These are phyloP conservation scores for Coenobita brevimanus DNA, from an alignment of 1,140 invertebrate species.

Conservation along the genomic window DNA sequence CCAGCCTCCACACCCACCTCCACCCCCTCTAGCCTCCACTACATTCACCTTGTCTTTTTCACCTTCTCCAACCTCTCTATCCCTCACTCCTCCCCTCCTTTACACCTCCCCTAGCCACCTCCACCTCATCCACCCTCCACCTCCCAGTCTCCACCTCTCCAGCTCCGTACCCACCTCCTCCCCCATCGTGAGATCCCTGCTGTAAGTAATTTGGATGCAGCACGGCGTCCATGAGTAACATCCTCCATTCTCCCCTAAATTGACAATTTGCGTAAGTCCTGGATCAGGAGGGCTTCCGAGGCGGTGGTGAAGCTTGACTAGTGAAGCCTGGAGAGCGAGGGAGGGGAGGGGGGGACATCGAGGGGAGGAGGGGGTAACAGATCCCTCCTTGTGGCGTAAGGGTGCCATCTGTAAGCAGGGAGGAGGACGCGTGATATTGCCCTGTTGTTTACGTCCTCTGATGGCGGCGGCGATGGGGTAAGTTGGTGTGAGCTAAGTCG, in stretches of 20 bases:
- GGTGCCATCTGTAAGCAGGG: slow-evolving; percentile 34
- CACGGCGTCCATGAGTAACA: slow-evolving; percentile 21
- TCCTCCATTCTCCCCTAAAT: slow-evolving; percentile 49
- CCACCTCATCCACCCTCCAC: not conserved
- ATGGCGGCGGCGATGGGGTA: slow-evolving; percentile 7
- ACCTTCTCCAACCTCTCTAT: no score
- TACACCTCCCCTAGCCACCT: no score
- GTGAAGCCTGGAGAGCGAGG: not conserved
- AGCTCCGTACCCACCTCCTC: not conserved
- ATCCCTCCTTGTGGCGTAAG: slow-evolving; percentile 10
- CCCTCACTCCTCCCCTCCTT: no score
- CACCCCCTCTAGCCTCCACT: no score
- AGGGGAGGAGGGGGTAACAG: not conserved
- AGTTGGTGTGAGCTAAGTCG: slow-evolving; percentile 5
- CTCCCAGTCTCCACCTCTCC: not conserved
- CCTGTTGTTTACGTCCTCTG: slow-evolving; percentile 19
- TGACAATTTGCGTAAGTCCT: slow-evolving; percentile 53
- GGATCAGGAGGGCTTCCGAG: slow-evolving; percentile 38
- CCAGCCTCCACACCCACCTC: no score
- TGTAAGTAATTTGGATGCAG: slow-evolving; percentile 40
- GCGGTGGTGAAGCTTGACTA: slow-evolving; percentile 14
- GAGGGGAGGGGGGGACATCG: not conserved
- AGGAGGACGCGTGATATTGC: slow-evolving; percentile 26
- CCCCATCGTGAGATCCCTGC: not conserved
- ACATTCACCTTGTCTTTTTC: no score